Evolutionary conservation across 2,797 vertebrate species (phyloP).

Genomic region (Nyctalus aviator): DNA sequence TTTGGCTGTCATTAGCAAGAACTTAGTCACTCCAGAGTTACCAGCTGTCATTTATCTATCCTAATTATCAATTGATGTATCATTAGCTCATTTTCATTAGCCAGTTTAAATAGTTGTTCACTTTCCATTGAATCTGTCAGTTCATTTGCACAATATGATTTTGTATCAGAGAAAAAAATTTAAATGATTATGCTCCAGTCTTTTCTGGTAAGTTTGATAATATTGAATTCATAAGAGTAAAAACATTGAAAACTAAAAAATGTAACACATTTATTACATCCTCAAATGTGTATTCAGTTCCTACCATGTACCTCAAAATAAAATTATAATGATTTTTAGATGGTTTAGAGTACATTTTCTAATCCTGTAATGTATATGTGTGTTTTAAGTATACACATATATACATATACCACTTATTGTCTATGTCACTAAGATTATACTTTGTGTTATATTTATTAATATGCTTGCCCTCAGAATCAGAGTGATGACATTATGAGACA

Average conservation of each 20-base stretch:
- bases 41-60: slow-evolving; percentile 32
- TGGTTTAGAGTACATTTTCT: neutral
- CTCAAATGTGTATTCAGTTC: neutral
- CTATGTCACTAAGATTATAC: neutral
- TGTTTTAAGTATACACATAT: neutral
- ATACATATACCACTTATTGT: neutral
- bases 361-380: neutral
- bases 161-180: slow-evolving; percentile 8
- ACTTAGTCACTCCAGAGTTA: neutral
- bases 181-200: neutral
- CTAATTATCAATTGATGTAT: slow-evolving; percentile 4
- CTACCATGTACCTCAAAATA: neutral
- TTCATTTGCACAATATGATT: slow-evolving; percentile 2
- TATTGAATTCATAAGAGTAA: neutral
- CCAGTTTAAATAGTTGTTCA: slow-evolving; percentile 40
- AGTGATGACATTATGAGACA: neutral
- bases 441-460: neutral
- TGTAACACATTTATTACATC: neutral
- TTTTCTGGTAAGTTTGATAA: neutral
- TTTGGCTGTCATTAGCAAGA: neutral
- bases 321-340: neutral
- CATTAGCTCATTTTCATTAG: slow-evolving; percentile 30
- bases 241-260: slow-evolving; percentile 33
- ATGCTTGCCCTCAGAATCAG: neutral
- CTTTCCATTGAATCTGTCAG: slow-evolving; percentile 40